Conservation (phyloP, 1,140 invertebrate genomes). For the Anagrus nilaparvatae region DNA sequence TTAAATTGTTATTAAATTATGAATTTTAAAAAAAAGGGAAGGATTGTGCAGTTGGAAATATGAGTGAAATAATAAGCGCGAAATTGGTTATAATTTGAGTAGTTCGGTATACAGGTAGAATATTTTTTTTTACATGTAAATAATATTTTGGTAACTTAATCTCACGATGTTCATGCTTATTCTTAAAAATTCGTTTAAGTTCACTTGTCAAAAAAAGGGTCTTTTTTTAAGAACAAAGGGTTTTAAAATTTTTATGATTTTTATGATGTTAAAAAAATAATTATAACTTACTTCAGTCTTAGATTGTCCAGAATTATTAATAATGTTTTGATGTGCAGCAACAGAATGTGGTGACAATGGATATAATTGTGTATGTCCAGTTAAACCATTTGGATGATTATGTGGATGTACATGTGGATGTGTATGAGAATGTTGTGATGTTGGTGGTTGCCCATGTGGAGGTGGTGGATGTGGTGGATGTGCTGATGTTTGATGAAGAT, state of each 20-base stretch:
- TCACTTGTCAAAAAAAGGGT: not conserved
- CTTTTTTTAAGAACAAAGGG: not conserved
- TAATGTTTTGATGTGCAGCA: constrained; percentile 29
- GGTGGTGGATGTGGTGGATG: constrained; percentile 42
- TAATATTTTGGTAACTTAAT: not conserved
- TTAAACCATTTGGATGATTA: constrained; percentile 8
- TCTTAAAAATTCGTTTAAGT: too few relatives aligned
- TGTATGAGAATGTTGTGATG: constrained; percentile 28
- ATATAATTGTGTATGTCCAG: constrained; percentile 31
- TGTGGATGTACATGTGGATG: constrained; percentile 20
- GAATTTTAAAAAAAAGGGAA: too few relatives aligned
- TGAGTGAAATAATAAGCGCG: constrained; percentile 37
- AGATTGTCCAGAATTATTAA: constrained; percentile 27
- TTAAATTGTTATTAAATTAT: too few relatives aligned
- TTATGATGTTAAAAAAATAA: not conserved
- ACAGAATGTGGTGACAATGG: constrained; percentile 37
- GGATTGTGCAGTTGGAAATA: too few relatives aligned
- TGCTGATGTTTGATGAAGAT: constrained; percentile 40
- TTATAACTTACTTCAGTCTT: constrained; percentile 36
- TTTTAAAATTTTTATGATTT: not conserved
- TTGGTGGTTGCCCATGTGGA: constrained; percentile 35
- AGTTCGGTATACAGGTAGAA: constrained; percentile 23
- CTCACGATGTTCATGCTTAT: too few relatives aligned
- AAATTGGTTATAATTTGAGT: constrained; percentile 41
- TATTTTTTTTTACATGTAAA: not conserved